Evolutionary conservation across 23 tunicate species (phyloP), one percentile per base, ranked within the genome.

Genomic region (Trididemnum miniatum): DNA sequence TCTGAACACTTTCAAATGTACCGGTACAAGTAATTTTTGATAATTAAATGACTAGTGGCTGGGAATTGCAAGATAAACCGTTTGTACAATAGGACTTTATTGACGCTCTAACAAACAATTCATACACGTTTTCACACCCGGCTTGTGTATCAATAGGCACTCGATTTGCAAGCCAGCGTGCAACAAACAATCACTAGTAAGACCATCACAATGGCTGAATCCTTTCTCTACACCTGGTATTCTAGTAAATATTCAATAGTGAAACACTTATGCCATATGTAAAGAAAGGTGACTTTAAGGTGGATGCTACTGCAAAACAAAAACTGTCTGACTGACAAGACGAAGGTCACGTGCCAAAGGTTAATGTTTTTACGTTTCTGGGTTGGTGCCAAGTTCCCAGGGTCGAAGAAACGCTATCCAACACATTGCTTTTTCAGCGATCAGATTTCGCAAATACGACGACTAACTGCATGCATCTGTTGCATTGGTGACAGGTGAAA

Each of bases 371-470:
- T 15, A 44, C 54, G 54, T 15, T 7, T 44, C 15, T 44, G 12
- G 54, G 15, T 9, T 7, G 54, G 12, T 26, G 67, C 26, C 67
- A 62, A n/a, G 26, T n/a, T 62, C 67, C n/a, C 67, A 62, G n/a
- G 67, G 67, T 62, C 67, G 26, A 18, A 15, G 54, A 44, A 44
- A 44, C 54, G 54, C 54, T 44, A 44, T 44, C 54, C 54, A 9
- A 44, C 67, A 62, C 4, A 3, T 62, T 20, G 67, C 29, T 18
- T 62, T 62, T 62, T 62, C 26, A 12, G 67, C 67, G 26, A n/a
- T 62, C 67, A 5, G n/a, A 62, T 62, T 62, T 62, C 67, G 67
- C 26, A n/a, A 9, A n/a, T 20, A 62, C 67, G 67, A 62, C 15
- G 67, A 62, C 25, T 12, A 26, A 12, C n/a, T 62, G 67, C 67